Percentiles rank a stretch among this genome's conserved stretches.
These are phyloP conservation scores for Diglossa cyanea DNA, from an alignment of 2,797 vertebrate species.

Conservation along the genomic window DNA sequence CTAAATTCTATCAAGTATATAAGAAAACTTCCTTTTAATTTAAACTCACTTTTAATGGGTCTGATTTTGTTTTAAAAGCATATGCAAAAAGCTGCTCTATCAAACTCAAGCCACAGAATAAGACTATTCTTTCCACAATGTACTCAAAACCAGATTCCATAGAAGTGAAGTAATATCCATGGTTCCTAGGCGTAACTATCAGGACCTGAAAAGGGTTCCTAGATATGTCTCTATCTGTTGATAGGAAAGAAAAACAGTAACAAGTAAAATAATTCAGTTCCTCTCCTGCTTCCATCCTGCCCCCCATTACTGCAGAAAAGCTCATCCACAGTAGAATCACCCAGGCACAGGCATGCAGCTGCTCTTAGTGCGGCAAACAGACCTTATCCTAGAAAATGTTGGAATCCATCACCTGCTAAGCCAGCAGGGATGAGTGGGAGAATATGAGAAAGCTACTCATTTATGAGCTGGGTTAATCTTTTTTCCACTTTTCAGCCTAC, in stretches of 20 bases:
- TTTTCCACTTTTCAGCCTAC: not conserved
- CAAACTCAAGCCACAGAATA: not conserved
- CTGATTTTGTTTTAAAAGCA: not conserved
- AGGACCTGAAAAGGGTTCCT: not conserved
- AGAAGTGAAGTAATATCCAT: not conserved
- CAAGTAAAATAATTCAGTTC: not conserved
- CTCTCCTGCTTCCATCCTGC: not conserved
- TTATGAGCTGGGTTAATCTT: not conserved
- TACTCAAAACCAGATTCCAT: not conserved
- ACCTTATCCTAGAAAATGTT: not conserved
- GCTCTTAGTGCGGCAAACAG: not conserved
- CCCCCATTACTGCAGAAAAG: not conserved
- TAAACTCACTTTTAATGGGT: not conserved
- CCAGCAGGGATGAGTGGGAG: not conserved
- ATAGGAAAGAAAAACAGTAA: not conserved
- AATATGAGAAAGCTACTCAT: not conserved
- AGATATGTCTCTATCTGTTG: not conserved
- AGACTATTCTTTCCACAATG: not conserved
- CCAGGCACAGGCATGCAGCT: not conserved
- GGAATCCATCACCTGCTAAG: not conserved
- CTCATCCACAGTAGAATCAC: not conserved
- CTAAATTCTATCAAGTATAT: not conserved
- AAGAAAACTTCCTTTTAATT: not conserved
- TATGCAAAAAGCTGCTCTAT: not conserved
- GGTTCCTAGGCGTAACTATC: not conserved